phyloP scores from a whole-genome alignment of 2,888 invertebrate genomes.

The Acanthosepion pharaonis region DNA sequence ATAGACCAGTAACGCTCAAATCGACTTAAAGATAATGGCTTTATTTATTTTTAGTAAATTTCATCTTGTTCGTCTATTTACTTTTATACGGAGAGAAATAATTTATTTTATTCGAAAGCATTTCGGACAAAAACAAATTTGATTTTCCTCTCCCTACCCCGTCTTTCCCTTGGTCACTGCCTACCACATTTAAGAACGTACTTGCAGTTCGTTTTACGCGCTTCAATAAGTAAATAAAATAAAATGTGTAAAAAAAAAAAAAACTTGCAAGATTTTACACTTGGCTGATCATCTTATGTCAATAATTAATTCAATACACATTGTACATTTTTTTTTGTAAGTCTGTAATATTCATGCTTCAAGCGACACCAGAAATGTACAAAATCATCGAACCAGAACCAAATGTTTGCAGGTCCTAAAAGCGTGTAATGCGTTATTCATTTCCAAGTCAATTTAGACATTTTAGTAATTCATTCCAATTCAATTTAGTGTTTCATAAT shows the following conservation, averaged over 20 bases:
- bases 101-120: background rate
- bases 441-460: background rate
- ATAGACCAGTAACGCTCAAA: too few relatives aligned
- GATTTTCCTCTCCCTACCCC: background rate
- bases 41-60: too few relatives aligned
- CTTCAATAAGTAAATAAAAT: background rate
- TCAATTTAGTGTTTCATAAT: background rate
- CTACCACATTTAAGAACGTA: background rate
- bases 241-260: background rate
- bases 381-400: background rate
- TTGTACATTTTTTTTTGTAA: background rate
- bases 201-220: background rate
- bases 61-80: too few relatives aligned
- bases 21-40: too few relatives aligned
- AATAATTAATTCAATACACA: slow-evolving; percentile 33
- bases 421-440: background rate
- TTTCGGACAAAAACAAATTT: background rate
- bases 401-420: background rate
- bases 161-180: background rate
- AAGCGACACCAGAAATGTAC: background rate
- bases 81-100: background rate
- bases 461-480: background rate
- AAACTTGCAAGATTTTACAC: background rate
- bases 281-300: background rate
- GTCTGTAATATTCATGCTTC: background rate